Conservation (phyloP, 1,140 invertebrate genomes). For the Battus philenor region DNA sequence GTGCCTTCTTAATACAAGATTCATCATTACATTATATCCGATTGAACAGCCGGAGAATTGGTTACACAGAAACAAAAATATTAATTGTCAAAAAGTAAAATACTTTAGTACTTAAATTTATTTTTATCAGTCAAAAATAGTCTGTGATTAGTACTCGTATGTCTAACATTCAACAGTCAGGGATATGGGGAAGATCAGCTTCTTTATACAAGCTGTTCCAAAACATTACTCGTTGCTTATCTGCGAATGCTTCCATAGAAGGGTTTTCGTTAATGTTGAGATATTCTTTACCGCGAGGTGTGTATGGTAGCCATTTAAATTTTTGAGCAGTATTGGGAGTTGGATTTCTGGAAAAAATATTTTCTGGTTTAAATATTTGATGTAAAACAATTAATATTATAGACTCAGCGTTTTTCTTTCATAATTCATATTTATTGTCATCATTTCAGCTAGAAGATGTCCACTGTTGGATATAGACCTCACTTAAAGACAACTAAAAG, state of each 20-base stretch:
- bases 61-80: too few species aligned
- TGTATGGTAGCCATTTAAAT: constrained; percentile 37
- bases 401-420: not conserved
- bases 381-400: not conserved
- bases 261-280: constrained; percentile 31
- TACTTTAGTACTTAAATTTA: too few species aligned
- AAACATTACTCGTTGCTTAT: constrained; percentile 38
- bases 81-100: too few species aligned
- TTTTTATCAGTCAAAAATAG: too few species aligned
- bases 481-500: too few species aligned
- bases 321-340: constrained; percentile 26
- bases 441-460: not conserved
- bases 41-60: too few species aligned
- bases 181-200: constrained; percentile 32
- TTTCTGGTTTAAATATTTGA: not conserved
- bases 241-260: constrained; percentile 25
- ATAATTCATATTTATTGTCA: too few species aligned
- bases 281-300: constrained; percentile 27
- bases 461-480: not conserved
- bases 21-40: too few species aligned
- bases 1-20: too few species aligned
- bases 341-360: constrained; percentile 32
- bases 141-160: too few species aligned
- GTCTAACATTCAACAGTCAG: not conserved
- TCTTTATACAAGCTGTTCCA: constrained; percentile 50